These are phyloP conservation scores for Pangasius djambal DNA, from an alignment of 2,797 vertebrate genomes.

Conservation along the genomic window DNA sequence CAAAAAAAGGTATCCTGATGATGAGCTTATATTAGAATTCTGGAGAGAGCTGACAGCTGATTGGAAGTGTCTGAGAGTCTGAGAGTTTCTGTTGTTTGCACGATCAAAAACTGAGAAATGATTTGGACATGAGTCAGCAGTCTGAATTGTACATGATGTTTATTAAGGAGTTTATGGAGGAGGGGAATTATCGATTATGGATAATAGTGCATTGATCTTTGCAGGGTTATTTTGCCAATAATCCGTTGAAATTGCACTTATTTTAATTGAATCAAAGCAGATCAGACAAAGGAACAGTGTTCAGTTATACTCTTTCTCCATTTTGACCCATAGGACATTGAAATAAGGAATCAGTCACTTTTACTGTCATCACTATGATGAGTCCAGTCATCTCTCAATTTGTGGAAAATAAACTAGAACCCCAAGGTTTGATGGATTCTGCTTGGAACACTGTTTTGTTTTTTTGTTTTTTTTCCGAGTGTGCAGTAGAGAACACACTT, in stretches of 20 bases:
- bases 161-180: neutral
- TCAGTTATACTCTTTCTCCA: neutral
- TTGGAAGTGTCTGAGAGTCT: neutral
- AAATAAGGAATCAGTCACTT: neutral
- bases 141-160: constrained; percentile 3
- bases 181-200: neutral
- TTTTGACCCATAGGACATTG: neutral
- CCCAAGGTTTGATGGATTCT: neutral
- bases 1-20: neutral
- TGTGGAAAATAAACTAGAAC: neutral
- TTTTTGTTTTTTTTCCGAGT: too few relatives aligned
- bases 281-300: neutral
- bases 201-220: neutral
- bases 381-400: neutral
- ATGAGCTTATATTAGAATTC: neutral
- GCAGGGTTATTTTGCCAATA: neutral
- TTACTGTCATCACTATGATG: neutral
- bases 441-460: too few relatives aligned
- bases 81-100: neutral
- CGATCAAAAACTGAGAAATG: neutral
- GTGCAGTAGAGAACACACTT: too few relatives aligned
- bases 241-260: neutral
- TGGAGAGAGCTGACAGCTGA: neutral
- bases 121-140: neutral
- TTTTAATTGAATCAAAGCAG: neutral